Evolutionary conservation across 2,113 vertebrate species (phyloP).

Genomic region (Bagarius yarrelli): DNA sequence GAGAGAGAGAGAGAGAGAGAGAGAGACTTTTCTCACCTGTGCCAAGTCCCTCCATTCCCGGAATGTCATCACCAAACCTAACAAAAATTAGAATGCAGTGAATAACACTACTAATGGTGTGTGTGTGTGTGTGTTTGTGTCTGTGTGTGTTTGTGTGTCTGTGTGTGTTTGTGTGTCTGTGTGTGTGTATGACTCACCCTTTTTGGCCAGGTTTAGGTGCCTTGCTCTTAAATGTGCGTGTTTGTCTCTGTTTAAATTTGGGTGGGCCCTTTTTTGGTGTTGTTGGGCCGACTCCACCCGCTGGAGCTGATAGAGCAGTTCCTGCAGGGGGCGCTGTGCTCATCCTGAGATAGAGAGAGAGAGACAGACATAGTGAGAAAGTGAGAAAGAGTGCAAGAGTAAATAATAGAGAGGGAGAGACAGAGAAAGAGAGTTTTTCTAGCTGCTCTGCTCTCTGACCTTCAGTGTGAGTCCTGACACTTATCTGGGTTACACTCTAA

Average conservation of each 20-base stretch:
- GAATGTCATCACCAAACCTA: conserved; percentile 96
- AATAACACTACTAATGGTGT: neutral
- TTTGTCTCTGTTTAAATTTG: conserved; percentile 96
- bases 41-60: conserved; percentile 95
- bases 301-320: conserved; percentile 69
- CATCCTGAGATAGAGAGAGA: conserved; percentile 63
- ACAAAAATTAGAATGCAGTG: neutral
- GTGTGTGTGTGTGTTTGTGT: neutral
- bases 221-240: conserved; percentile 97
- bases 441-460: too few relatives aligned
- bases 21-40: conserved; percentile 50
- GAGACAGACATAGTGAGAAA: neutral
- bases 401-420: neutral
- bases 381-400: conserved; percentile 39
- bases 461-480: too few relatives aligned
- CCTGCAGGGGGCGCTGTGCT: conserved; percentile 72
- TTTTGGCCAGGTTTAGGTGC: conserved; percentile 95
- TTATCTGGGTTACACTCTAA: too few relatives aligned
- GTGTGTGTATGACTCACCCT: conserved; percentile 72
- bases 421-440: neutral
- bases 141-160: neutral
- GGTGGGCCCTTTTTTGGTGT: conserved; percentile 93
- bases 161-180: conserved; percentile 9
- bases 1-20: neutral
- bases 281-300: conserved; percentile 68